Percentiles rank a stretch among this genome's conserved stretches.
Evolutionary conservation across 2,888 invertebrate species (phyloP).

Genomic region (Phania funesta): DNA sequence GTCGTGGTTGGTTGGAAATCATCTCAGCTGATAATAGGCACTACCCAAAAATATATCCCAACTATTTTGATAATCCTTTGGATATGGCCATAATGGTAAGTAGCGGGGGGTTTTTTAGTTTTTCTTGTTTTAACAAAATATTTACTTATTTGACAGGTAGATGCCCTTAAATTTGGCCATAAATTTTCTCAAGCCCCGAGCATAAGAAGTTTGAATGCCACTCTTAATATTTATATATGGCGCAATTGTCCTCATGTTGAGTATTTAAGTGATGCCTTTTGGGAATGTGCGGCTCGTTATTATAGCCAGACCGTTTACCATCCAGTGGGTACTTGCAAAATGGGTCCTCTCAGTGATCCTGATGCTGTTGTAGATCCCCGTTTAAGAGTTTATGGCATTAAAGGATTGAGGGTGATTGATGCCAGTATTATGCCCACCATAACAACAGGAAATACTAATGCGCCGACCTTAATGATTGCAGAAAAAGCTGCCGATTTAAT

Average conservation of each 20-base stretch:
- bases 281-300: conserved; percentile 88
- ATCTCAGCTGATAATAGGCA: conserved; percentile 85
- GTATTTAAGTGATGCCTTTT: conserved; percentile 87
- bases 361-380: conserved; percentile 87
- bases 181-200: conserved; percentile 83
- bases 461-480: conserved; percentile 91
- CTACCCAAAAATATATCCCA: conserved; percentile 92
- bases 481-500: conserved; percentile 92
- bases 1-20: conserved; percentile 86
- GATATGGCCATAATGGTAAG: conserved; percentile 88
- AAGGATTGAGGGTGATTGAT: conserved; percentile 87
- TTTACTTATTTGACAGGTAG: conserved; percentile 81
- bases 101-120: conserved; percentile 58
- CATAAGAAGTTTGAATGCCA: conserved; percentile 83
- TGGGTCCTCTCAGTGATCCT: conserved; percentile 84
- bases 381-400: conserved; percentile 85
- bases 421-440: conserved; percentile 92
- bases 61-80: conserved; percentile 88
- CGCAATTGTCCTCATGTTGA: conserved; percentile 85
- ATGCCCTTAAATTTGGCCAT: conserved; percentile 87
- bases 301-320: conserved; percentile 91
- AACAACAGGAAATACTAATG: conserved; percentile 90
- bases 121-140: neutral
- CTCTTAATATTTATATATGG: conserved; percentile 84
- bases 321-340: conserved; percentile 90